Evolutionary conservation across 2,797 vertebrate genomes (phyloP).

Genomic region (Ptychadena robeensis): DNA sequence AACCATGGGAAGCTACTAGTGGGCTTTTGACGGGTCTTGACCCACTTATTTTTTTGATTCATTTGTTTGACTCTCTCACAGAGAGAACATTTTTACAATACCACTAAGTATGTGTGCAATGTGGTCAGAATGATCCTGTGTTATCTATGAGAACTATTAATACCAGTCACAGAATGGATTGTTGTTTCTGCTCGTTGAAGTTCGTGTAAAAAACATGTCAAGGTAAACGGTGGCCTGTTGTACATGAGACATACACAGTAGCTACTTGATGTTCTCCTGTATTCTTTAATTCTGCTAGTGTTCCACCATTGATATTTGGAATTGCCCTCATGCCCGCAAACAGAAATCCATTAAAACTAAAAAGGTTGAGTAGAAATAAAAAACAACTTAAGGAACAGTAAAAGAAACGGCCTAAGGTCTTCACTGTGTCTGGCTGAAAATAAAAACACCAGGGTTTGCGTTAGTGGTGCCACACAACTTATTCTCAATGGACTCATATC

Average conservation of each 20-base stretch:
- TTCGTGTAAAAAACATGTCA: too few relatives aligned
- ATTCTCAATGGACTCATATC: too few relatives aligned
- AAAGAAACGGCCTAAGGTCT: too few relatives aligned
- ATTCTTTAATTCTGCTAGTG: too few relatives aligned
- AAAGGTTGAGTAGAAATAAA: too few relatives aligned
- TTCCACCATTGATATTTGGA: too few relatives aligned
- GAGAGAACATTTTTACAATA: conserved; percentile 29
- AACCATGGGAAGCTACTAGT: conserved; percentile 33
- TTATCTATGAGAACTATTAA: not conserved
- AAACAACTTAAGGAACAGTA: too few relatives aligned
- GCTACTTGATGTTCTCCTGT: not conserved
- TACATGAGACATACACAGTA: not conserved
- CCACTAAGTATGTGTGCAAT: conserved; percentile 28
- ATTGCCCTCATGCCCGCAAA: too few relatives aligned
- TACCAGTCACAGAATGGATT: not conserved
- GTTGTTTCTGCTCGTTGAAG: not conserved
- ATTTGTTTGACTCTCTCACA: conserved; percentile 21
- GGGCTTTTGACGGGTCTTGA: conserved; percentile 19
- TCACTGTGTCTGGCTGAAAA: too few relatives aligned
- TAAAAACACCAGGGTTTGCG: too few relatives aligned
- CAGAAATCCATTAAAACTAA: too few relatives aligned
- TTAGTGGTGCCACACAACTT: too few relatives aligned
- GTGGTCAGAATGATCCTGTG: not conserved
- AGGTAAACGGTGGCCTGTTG: not conserved
- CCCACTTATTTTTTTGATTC: conserved; percentile 8